A percentile compares a stretch with the other conserved stretches of the same genome.
Evolutionary conservation across 2,888 invertebrate genomes (phyloP).

Genomic region (Ophioninae sp.): DNA sequence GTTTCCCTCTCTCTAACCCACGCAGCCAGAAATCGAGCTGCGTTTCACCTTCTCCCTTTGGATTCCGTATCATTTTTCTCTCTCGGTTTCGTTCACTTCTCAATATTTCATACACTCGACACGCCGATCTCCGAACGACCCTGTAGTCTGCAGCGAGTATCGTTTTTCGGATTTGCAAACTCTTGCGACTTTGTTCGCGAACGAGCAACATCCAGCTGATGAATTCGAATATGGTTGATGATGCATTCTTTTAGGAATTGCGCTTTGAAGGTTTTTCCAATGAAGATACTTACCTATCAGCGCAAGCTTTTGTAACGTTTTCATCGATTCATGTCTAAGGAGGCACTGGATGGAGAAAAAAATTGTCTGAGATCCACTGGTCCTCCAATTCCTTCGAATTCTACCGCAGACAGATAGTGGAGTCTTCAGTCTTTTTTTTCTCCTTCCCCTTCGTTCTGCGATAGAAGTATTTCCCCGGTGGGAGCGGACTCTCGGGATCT

Average conservation of each 20-base stretch:
- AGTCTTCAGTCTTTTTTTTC: slow-evolving; percentile 27
- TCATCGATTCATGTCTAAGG: background rate
- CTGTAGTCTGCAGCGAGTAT: slow-evolving; percentile 51
- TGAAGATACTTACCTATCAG: background rate
- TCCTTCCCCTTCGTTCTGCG: slow-evolving; percentile 40
- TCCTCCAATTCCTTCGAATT: slow-evolving; percentile 48
- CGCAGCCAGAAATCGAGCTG: slow-evolving; percentile 60
- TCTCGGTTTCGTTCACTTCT: slow-evolving; percentile 60
- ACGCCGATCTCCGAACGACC: slow-evolving; percentile 58
- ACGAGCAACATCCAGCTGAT: slow-evolving; percentile 14
- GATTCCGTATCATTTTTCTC: slow-evolving; percentile 31
- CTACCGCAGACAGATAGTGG: slow-evolving; percentile 50
- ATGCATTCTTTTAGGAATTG: background rate
- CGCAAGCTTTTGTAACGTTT: background rate
- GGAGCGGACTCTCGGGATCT: slow-evolving; percentile 67
- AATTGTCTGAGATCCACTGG: slow-evolving; percentile 34
- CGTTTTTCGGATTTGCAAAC: slow-evolving; percentile 55
- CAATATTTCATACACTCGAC: slow-evolving; percentile 43
- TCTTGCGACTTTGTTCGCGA: slow-evolving; percentile 18
- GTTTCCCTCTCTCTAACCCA: slow-evolving; percentile 33
- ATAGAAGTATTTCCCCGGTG: slow-evolving; percentile 57
- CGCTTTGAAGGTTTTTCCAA: background rate
- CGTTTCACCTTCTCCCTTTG: slow-evolving; percentile 49
- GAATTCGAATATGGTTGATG: background rate
- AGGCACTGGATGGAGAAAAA: background rate